A percentile compares a stretch with the other conserved stretches of the same genome.
phyloP scores from a whole-genome alignment of 2,113 vertebrate genomes.

The Notarius quadriscutis region DNA sequence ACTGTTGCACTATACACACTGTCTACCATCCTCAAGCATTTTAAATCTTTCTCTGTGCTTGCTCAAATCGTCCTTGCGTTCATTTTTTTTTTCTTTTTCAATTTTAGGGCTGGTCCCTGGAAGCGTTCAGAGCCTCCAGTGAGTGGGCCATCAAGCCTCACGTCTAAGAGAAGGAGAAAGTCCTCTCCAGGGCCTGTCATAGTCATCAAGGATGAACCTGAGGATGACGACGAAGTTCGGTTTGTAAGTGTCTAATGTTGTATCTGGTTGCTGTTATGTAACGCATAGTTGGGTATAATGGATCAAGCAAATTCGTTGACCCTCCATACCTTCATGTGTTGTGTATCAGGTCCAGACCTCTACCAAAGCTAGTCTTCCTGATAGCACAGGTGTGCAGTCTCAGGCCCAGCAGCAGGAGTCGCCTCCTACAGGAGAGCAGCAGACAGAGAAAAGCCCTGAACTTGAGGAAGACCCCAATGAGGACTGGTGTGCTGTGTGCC shows the following conservation, averaged over 20 bases:
- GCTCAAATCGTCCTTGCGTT: not conserved
- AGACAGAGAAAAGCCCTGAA: constrained; percentile 67
- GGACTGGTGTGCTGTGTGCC: constrained; percentile 98
- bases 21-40: not conserved
- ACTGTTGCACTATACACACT: not conserved
- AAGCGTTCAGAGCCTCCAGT: constrained; percentile 62
- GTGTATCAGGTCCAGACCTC: constrained; percentile 70
- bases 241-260: constrained; percentile 64
- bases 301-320: not conserved
- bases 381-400: constrained; percentile 72
- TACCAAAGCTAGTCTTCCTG: constrained; percentile 71
- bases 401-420: constrained; percentile 58
- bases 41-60: not conserved
- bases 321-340: not conserved
- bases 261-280: not conserved
- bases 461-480: constrained; percentile 81
- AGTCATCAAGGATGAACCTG: constrained; percentile 77
- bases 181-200: constrained; percentile 72
- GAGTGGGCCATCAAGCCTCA: constrained; percentile 50
- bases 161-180: constrained; percentile 67
- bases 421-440: constrained; percentile 48
- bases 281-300: not conserved
- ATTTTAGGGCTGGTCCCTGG: constrained; percentile 61
- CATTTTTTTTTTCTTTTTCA: not conserved
- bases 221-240: constrained; percentile 75